phyloP scores from a whole-genome alignment of 2,888 invertebrate genomes.

The Thumatha senex region DNA sequence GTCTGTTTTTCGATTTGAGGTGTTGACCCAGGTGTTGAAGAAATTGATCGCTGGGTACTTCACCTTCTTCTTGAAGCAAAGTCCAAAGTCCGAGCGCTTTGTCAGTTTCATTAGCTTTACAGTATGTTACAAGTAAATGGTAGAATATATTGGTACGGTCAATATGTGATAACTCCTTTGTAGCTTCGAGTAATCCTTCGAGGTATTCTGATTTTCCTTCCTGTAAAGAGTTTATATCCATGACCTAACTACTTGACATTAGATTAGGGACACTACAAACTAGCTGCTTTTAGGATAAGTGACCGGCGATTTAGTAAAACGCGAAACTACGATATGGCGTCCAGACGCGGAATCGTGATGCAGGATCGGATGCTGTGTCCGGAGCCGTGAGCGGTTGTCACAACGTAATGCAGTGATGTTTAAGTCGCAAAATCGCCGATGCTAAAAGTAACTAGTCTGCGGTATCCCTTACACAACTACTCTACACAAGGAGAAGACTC shows the following conservation, averaged over 20 bases:
- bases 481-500: too few relatives aligned
- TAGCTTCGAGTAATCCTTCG: slow-evolving; percentile 90
- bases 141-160: slow-evolving; percentile 90
- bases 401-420: too few relatives aligned
- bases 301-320: too few relatives aligned
- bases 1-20: slow-evolving; percentile 84
- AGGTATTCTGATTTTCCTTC: slow-evolving; percentile 87
- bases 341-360: too few relatives aligned
- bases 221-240: slow-evolving; percentile 51
- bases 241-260: background rate
- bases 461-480: too few relatives aligned
- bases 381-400: too few relatives aligned
- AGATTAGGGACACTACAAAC: background rate
- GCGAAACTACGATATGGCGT: too few relatives aligned
- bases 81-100: slow-evolving; percentile 92
- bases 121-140: slow-evolving; percentile 89
- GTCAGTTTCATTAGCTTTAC: slow-evolving; percentile 87
- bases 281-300: too few relatives aligned
- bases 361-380: too few relatives aligned
- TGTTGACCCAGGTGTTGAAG: slow-evolving; percentile 86
- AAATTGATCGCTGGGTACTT: slow-evolving; percentile 88
- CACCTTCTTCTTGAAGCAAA: slow-evolving; percentile 91
- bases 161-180: slow-evolving; percentile 89
- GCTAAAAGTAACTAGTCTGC: too few relatives aligned
- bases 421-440: too few relatives aligned